Percentiles rank a stretch among this genome's conserved stretches.
phyloP scores from a whole-genome alignment of 2,797 vertebrate genomes.

The Lates japonicus region DNA sequence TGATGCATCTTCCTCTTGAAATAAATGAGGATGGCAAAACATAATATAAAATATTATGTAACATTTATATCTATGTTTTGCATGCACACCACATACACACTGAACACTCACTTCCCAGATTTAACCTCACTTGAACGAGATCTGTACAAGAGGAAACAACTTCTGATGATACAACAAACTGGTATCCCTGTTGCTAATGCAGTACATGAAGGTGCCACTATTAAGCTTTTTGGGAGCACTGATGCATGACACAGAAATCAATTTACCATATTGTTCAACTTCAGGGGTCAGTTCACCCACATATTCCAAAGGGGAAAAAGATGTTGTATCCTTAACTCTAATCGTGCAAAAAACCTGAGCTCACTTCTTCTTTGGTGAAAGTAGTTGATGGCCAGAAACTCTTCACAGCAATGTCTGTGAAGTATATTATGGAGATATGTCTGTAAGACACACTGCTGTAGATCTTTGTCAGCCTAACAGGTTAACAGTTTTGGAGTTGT shows the following conservation, averaged over 20 bases:
- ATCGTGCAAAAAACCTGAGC: not conserved
- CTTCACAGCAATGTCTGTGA: not conserved
- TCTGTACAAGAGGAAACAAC: conserved; percentile 66
- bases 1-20: not conserved
- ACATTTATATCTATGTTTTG: not conserved
- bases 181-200: not conserved
- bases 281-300: not conserved
- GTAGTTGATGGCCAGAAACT: not conserved
- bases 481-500: not conserved
- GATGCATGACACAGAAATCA: not conserved
- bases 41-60: not conserved
- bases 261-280: not conserved
- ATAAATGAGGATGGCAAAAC: not conserved
- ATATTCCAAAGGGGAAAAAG: not conserved
- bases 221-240: not conserved
- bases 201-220: not conserved
- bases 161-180: conserved; percentile 55
- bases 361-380: not conserved
- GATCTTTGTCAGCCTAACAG: not conserved
- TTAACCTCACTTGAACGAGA: conserved; percentile 65
- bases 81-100: not conserved
- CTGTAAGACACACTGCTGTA: not conserved
- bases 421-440: not conserved
- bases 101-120: conserved; percentile 60
- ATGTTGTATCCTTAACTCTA: not conserved